phyloP scores from a whole-genome alignment of 1,140 invertebrate genomes.

The Drosophila nannoptera region DNA sequence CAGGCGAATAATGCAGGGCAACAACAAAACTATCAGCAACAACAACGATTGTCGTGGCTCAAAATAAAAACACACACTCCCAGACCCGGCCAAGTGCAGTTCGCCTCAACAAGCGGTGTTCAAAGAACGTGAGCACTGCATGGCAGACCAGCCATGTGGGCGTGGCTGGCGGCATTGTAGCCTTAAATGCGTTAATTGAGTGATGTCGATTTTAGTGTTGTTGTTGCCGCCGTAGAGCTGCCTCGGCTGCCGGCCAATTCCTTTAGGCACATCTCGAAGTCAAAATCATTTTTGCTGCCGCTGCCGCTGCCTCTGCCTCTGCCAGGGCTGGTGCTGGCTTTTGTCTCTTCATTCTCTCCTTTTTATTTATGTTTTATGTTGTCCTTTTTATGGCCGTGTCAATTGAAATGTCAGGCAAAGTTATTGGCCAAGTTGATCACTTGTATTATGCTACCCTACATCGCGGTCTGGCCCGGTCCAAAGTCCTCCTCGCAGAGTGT shows the following conservation, averaged over 20 bases:
- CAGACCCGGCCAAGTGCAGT: slow-evolving; percentile 37
- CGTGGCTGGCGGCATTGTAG: slow-evolving; percentile 39
- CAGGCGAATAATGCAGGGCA: slow-evolving; percentile 51
- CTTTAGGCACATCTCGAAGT: slow-evolving; percentile 3
- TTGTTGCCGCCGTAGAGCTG: not conserved
- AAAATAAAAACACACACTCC: slow-evolving; percentile 57
- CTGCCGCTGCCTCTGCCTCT: too few species aligned
- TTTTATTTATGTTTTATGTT: not conserved
- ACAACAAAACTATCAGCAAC: slow-evolving; percentile 27
- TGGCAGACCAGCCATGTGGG: not conserved
- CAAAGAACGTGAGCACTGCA: not conserved
- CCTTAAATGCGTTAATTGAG: slow-evolving; percentile 77
- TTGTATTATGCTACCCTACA: not conserved
- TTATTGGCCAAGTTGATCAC: slow-evolving; percentile 26
- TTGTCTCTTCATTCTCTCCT: not conserved
- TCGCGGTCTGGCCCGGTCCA: too few species aligned
- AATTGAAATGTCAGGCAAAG: slow-evolving; percentile 69
- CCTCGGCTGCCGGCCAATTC: slow-evolving; percentile 5
- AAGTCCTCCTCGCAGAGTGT: too few species aligned
- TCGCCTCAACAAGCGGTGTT: slow-evolving; percentile 13
- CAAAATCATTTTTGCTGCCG: slow-evolving; percentile 26
- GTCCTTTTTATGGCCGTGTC: slow-evolving; percentile 47
- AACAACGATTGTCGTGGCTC: slow-evolving; percentile 42
- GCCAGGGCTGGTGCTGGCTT: slow-evolving; percentile 6
- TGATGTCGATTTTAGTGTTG: slow-evolving; percentile 56